Evolutionary conservation across 1,140 invertebrate species (phyloP), one percentile per base, ranked within the genome.

Genomic region (Diuraphis noxia): DNA sequence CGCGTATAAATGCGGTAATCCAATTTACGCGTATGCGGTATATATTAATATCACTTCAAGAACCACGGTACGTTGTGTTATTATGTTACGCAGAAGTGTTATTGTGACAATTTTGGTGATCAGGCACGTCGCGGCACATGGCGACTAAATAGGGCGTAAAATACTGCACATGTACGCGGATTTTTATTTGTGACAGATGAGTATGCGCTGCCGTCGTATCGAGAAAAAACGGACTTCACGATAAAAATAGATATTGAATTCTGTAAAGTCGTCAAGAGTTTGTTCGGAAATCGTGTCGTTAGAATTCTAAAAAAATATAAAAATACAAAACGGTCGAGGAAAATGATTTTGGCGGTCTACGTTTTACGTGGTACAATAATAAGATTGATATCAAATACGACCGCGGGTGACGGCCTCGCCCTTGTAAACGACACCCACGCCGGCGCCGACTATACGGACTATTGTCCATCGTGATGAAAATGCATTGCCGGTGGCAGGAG

Each of bases 371-470:
- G 34, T 23, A 40, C 79, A 5, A 72, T 17, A 6, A n/a, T 10
- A 72, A 0, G 30, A 63, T 63, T n/a, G 13, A 52, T 49, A 49
- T 49, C 36, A 25, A 38, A 49, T 21, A 34, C 41, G 84, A 43
- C 43, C 43, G 43, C 13, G 7, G 13, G 25, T 41, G 25, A 38
- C 43, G 84, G 85, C 85, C 85, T 86, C 85, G 43, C 85, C 85
- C 85, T 86, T 36, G 84, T 6, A 85, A 85, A 85, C 40, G 40
- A 86, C 85, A 34, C 40, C 43, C 21, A 36, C 85, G 85, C 85
- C 43, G 84, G 17, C 30, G 41, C 82, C 82, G 23, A 43, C 23
- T 85, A 1, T 41, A n/a, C 30, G 25, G 82, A 85, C 82, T 85
- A 25, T 38, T 43, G 10, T 43, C 41, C 84, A 21, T n/a, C 84